These are phyloP conservation scores for Poecilia gillii DNA, from an alignment of 2,797 vertebrate species.

Conservation along the genomic window DNA sequence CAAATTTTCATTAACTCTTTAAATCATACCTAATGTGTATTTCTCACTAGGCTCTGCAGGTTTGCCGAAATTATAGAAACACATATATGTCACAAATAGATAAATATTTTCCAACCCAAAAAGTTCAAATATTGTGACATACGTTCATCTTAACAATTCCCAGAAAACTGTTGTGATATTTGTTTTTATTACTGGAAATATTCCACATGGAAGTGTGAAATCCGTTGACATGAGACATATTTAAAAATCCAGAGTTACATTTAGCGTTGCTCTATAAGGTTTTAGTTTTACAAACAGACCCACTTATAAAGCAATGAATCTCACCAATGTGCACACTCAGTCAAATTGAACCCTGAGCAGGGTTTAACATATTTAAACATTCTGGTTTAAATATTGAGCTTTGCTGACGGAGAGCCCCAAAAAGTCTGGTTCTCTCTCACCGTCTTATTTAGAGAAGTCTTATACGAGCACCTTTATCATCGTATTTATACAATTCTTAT, in stretches of 20 bases:
- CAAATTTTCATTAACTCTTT: background rate
- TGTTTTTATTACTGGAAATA: background rate
- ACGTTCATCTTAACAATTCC: background rate
- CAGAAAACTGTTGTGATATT: background rate
- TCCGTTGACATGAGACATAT: background rate
- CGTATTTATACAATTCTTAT: background rate
- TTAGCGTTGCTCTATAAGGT: background rate
- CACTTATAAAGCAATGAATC: background rate
- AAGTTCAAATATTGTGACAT: background rate
- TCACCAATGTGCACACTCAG: background rate
- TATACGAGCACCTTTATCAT: background rate
- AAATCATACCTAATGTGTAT: background rate
- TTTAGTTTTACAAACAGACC: background rate
- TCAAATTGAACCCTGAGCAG: background rate
- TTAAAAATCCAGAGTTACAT: background rate
- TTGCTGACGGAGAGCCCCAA: background rate
- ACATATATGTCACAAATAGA: background rate
- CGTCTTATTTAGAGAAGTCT: background rate
- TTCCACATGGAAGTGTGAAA: background rate
- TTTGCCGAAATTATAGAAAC: background rate
- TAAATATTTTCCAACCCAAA: background rate
- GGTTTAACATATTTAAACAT: background rate
- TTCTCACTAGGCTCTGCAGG: background rate
- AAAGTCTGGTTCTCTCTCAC: background rate
- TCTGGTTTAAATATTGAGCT: background rate